phyloP scores from a whole-genome alignment of 2,888 invertebrate species.

The Doris montereyensis region DNA sequence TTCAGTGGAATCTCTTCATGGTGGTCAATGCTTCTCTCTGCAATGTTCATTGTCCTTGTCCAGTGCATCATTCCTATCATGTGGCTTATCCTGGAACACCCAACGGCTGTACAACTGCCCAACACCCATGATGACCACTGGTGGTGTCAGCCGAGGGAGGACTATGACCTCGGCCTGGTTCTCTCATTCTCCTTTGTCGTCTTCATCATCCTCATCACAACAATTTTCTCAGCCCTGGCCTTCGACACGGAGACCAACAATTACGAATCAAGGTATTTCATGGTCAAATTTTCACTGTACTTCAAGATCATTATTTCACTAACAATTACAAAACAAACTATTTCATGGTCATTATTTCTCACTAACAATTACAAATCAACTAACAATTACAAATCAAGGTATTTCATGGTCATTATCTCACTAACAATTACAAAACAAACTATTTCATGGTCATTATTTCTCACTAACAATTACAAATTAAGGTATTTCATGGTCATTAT shows the following conservation, averaged over 20 bases:
- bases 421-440: no score
- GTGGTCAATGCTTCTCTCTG: constrained; percentile 65
- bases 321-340: no score
- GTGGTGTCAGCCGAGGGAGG: constrained; percentile 63
- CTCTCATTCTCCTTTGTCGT: constrained; percentile 73
- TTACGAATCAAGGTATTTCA: constrained; percentile 72
- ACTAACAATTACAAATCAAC: no score
- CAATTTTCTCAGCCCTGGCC: constrained; percentile 70
- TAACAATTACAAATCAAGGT: no score
- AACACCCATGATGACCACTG: constrained; percentile 56
- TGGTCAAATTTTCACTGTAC: no score
- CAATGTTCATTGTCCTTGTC: constrained; percentile 65
- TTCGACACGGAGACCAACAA: constrained; percentile 72
- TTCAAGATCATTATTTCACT: no score
- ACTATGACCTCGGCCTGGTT: constrained; percentile 71
- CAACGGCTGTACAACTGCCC: constrained; percentile 58
- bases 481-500: no score
- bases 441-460: no score
- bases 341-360: no score
- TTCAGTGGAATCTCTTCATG: constrained; percentile 38
- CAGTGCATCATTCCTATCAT: constrained; percentile 72
- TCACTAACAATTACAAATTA: no score
- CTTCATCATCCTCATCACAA: constrained; percentile 71
- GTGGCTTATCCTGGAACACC: constrained; percentile 72
- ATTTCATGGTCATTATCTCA: no score